A percentile compares a stretch with the other conserved stretches of the same genome.
phyloP scores from a whole-genome alignment of 2,888 invertebrate genomes.

The Eupithecia abbreviata region DNA sequence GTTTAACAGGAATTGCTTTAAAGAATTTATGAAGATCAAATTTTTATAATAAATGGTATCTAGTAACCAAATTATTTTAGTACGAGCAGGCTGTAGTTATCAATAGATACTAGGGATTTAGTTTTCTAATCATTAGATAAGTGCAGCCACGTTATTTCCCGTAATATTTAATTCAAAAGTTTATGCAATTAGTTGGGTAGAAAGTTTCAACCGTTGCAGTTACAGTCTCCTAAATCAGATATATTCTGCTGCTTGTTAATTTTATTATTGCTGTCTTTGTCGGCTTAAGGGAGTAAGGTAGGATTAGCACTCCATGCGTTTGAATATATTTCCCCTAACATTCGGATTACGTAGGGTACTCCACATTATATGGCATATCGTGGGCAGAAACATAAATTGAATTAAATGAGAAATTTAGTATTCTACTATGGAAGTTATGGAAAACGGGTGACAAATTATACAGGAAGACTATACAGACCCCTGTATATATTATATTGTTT shows the following conservation, averaged over 20 bases:
- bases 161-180: neutral
- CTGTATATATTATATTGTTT: too few relatives aligned
- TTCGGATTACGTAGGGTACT: neutral
- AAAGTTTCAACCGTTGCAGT: neutral
- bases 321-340: neutral
- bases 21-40: neutral
- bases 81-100: neutral
- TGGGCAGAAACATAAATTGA: conserved; percentile 6
- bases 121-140: neutral
- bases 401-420: neutral
- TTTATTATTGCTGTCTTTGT: conserved; percentile 58
- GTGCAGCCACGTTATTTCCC: neutral
- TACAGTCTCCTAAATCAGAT: conserved; percentile 28
- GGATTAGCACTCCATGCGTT: conserved; percentile 19
- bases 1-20: neutral
- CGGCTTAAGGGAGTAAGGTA: conserved; percentile 44
- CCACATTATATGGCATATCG: conserved; percentile 1
- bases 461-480: too few relatives aligned
- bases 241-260: conserved; percentile 57
- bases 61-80: neutral
- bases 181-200: neutral
- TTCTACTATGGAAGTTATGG: neutral
- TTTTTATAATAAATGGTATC: neutral
- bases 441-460: neutral
- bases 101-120: neutral